These are phyloP conservation scores for Saturnia japonica DNA, from an alignment of 2,888 invertebrate species.

Conservation along the genomic window DNA sequence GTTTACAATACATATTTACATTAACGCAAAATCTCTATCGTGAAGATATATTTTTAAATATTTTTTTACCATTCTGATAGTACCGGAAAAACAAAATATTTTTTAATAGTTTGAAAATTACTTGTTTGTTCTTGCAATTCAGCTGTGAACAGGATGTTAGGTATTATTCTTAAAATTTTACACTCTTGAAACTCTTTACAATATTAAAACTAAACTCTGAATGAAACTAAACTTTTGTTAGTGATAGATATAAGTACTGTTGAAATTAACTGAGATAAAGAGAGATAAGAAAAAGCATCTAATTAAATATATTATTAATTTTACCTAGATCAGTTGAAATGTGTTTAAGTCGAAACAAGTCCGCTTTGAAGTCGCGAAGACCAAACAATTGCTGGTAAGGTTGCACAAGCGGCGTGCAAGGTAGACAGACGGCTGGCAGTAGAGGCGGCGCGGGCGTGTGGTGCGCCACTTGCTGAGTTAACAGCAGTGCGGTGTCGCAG, in stretches of 20 bases:
- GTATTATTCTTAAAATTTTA: background rate
- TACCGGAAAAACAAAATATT: background rate
- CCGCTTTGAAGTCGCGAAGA: constrained; percentile 7
- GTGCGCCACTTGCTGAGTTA: constrained; percentile 52
- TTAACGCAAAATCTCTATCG: constrained; percentile 1
- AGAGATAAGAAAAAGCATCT: background rate
- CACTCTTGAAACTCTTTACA: background rate
- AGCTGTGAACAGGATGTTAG: background rate
- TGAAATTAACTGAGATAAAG: background rate
- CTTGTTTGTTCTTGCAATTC: background rate
- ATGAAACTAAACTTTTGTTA: background rate
- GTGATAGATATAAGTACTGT: background rate
- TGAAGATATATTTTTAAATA: background rate
- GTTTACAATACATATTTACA: background rate
- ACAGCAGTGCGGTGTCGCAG: constrained; percentile 57
- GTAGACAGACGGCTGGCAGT: constrained; percentile 22
- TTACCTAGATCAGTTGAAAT: constrained; percentile 5
- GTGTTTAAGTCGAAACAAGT: constrained; percentile 7
- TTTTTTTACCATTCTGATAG: background rate
- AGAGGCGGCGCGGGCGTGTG: constrained; percentile 40
- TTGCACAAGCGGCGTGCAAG: constrained; percentile 26
- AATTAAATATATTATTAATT: background rate
- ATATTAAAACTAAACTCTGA: background rate
- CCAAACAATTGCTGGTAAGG: constrained; percentile 24
- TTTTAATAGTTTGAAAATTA: background rate